These are phyloP conservation scores for Tamias sibiricus DNA, from an alignment of 2,113 vertebrate genomes.

Conservation along the genomic window DNA sequence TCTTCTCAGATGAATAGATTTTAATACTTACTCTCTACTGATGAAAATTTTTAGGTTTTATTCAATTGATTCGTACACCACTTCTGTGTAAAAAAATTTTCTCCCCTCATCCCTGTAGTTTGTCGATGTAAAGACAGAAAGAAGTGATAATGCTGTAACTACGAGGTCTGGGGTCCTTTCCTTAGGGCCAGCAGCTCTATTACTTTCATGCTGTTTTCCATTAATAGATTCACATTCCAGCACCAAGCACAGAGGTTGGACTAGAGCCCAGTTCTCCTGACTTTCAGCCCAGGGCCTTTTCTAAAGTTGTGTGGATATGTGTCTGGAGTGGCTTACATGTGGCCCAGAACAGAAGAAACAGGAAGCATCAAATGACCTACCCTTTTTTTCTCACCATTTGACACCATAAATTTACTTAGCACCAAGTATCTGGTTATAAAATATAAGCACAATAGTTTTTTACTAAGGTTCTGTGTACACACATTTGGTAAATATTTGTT, in stretches of 20 bases:
- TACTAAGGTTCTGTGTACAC: not conserved
- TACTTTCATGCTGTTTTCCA: conserved; percentile 38
- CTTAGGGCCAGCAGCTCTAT: not conserved
- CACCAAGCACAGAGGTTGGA: conserved; percentile 62
- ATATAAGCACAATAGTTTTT: not conserved
- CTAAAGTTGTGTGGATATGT: not conserved
- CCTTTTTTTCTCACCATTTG: not conserved
- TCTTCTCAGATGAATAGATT: not conserved
- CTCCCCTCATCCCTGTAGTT: not conserved
- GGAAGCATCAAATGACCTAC: not conserved
- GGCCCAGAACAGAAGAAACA: not conserved
- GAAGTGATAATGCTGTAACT: not conserved
- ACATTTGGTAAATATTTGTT: not conserved
- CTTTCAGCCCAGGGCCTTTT: conserved; percentile 41
- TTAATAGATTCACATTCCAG: conserved; percentile 74
- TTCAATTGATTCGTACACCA: not conserved
- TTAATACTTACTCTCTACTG: not conserved
- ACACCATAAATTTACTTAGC: not conserved
- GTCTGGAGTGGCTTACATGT: not conserved
- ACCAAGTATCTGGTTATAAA: not conserved
- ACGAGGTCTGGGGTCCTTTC: not conserved
- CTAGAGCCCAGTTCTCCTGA: conserved; percentile 55
- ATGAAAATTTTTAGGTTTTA: not conserved
- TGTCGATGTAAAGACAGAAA: not conserved
- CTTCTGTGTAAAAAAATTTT: not conserved